phyloP scores from a whole-genome alignment of 2,888 invertebrate species.

The Andrena chrysosceles region DNA sequence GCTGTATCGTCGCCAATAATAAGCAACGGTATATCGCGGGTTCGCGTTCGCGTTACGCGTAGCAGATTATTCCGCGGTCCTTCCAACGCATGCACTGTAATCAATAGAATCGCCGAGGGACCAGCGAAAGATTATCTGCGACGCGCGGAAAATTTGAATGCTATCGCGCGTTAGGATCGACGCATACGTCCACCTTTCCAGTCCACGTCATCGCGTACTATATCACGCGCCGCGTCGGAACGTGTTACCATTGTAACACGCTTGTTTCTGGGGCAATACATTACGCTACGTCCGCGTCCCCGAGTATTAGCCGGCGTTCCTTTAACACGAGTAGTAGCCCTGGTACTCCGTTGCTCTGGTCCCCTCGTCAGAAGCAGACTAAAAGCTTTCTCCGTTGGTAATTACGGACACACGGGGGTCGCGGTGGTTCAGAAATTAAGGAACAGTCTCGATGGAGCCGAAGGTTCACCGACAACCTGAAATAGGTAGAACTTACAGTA shows the following conservation, averaged over 20 bases:
- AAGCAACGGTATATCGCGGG: slow-evolving; percentile 12
- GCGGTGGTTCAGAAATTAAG: slow-evolving; percentile 71
- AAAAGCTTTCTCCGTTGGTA: slow-evolving; percentile 82
- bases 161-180: slow-evolving; percentile 48
- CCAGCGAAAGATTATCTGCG: slow-evolving; percentile 11
- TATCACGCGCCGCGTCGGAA: slow-evolving; percentile 67
- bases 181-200: slow-evolving; percentile 55
- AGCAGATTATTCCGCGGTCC: slow-evolving; percentile 21
- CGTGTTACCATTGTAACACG: slow-evolving; percentile 69
- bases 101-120: not conserved
- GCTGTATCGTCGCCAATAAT: slow-evolving; percentile 29
- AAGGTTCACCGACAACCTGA: slow-evolving; percentile 72
- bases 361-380: slow-evolving; percentile 71
- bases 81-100: slow-evolving; percentile 3
- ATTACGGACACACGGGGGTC: slow-evolving; percentile 76
- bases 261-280: slow-evolving; percentile 71
- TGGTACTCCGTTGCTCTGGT: slow-evolving; percentile 56
- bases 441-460: slow-evolving; percentile 63
- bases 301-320: slow-evolving; percentile 70
- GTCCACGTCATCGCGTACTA: slow-evolving; percentile 64
- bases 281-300: slow-evolving; percentile 67
- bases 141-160: slow-evolving; percentile 50
- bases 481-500: slow-evolving; percentile 58
- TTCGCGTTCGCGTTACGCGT: slow-evolving; percentile 8
- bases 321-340: slow-evolving; percentile 57